Evolutionary conservation across 2,888 invertebrate species (phyloP).

Genomic region (Conops quadrifasciatus): DNA sequence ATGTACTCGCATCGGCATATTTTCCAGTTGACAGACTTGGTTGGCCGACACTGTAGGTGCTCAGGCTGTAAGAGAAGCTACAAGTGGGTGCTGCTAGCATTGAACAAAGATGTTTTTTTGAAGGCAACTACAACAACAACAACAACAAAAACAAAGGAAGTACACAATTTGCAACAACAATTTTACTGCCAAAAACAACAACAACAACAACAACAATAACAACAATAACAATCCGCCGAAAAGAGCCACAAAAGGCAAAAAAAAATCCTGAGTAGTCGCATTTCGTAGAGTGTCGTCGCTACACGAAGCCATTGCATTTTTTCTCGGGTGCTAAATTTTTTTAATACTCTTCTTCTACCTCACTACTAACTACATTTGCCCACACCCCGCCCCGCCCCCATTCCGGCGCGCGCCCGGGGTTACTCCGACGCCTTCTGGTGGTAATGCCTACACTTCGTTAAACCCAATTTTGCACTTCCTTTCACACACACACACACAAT

Average conservation of each 20-base stretch:
- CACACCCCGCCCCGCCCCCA: too few species aligned
- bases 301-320: too few species aligned
- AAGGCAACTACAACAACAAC: not conserved
- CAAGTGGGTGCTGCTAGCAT: slow-evolving; percentile 35
- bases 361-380: too few species aligned
- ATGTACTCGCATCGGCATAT: not conserved
- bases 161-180: not conserved
- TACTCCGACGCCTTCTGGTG: not conserved
- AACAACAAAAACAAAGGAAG: not conserved
- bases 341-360: too few species aligned
- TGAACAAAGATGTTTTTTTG: slow-evolving; percentile 15
- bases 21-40: not conserved
- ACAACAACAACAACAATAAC: slow-evolving; percentile 35
- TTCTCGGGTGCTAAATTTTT: too few species aligned
- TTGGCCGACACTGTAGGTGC: too few species aligned
- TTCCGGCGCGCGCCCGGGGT: too few species aligned
- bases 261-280: too few species aligned
- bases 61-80: slow-evolving; percentile 28
- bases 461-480: slow-evolving; percentile 50
- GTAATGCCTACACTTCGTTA: slow-evolving; percentile 53
- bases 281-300: too few species aligned
- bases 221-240: not conserved
- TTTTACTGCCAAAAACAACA: slow-evolving; percentile 15
- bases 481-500: slow-evolving; percentile 25
- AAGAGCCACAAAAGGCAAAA: too few species aligned